Percentiles rank a stretch among this genome's conserved stretches.
Conservation (phyloP, 2,797 vertebrate species). For the Lepilemur ruficaudatus region DNA sequence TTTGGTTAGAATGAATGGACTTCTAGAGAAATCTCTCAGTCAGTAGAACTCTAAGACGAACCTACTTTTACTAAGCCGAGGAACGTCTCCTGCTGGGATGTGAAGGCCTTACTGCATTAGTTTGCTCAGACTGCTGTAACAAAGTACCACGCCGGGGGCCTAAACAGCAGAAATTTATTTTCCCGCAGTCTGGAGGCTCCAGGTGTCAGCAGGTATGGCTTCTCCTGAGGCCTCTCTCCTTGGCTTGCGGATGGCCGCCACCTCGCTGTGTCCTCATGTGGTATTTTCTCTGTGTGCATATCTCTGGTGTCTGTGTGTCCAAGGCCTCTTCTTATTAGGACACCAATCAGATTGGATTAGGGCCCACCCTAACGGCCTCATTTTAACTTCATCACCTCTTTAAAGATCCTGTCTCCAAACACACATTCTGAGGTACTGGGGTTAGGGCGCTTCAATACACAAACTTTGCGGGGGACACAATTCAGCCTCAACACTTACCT, state of each 20-base stretch:
- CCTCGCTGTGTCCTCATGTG: not conserved
- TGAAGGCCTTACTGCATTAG: not conserved
- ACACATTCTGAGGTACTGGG: not conserved
- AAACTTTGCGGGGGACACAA: too few relatives aligned
- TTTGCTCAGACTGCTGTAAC: not conserved
- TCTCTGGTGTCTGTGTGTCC: not conserved
- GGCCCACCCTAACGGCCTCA: not conserved
- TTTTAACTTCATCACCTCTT: not conserved
- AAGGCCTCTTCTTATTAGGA: not conserved
- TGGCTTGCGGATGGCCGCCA: not conserved
- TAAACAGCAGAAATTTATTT: not conserved
- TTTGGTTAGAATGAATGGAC: not conserved
- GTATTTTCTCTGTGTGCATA: fast-evolving
- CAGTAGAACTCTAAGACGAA: not conserved
- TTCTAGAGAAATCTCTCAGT: not conserved
- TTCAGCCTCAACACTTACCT: not conserved
- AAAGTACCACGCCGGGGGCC: not conserved
- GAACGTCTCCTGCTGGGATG: fast-evolving
- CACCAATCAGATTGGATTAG: fast-evolving
- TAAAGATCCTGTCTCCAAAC: not conserved
- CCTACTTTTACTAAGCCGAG: too few relatives aligned
- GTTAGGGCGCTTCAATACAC: not conserved
- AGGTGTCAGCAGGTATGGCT: fast-evolving
- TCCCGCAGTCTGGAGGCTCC: not conserved
- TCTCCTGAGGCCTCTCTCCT: not conserved